Base-by-base conservation (phyloP, 1,140 invertebrate species). In the Drosophila pandora region DNA sequence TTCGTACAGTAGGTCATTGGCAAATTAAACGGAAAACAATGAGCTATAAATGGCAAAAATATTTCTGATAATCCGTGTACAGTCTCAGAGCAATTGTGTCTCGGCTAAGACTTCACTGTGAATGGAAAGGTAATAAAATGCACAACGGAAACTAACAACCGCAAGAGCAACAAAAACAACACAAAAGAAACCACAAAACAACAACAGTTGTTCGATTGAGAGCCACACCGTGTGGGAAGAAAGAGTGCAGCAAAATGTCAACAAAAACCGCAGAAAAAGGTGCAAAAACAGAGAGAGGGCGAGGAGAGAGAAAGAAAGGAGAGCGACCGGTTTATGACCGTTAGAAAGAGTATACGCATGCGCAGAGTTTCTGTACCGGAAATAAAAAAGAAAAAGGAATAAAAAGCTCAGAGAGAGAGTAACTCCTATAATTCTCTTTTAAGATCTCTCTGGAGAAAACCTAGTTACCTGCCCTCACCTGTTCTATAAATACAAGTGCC, bases 181-280 rank as follows among this genome's bases (percentile, higher is more conserved):
- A 45, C 37, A 32, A 47, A 49, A 30, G 43, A 37, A 56, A 41
- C 21, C 23, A 55, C 54, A 70, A 47, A 12, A 28, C 50, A 49
- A 47, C 17, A 21, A 34, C 50, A 52, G 34, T 37, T 37, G 34
- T 37, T 37, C 25, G 43, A 25, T 58, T 21, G 37, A 9, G 21
- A 12, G 9, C 3, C 53, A 32, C 47, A 47, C 3, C 9, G 41
- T 25, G 60, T 37, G 49, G 54, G 43, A 32, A 13, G 37, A 76
- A 32, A 13, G 37, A 76, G 49, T 84, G 81, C 81, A 87, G 21
- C 39, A 56, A 70, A 81, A 85, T 78, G 77, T 81, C 81, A 85
- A 85, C 73, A 83, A 28, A 80, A 63, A 59, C 57, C 48, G 32
- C 41, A 60, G 54, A 64, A 43, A 70, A 47, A 55, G 48, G 13